A percentile compares a stretch with the other conserved stretches of the same genome.
These are phyloP conservation scores for Acanthosoma haemorrhoidale DNA, from an alignment of 2,888 invertebrate species.

Conservation along the genomic window DNA sequence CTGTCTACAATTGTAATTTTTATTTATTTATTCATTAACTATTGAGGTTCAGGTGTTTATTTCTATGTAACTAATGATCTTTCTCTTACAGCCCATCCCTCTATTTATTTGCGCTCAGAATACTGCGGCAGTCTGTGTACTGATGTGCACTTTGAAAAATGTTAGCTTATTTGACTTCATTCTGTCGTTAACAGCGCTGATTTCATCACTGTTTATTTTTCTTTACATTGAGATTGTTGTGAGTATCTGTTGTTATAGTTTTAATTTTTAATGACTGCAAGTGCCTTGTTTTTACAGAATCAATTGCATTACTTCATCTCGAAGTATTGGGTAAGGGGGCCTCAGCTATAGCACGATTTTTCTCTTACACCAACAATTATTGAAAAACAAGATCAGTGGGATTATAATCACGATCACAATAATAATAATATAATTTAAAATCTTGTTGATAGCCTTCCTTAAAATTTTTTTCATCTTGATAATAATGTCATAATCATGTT, in stretches of 20 bases:
- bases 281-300: not conserved
- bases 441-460: too few relatives aligned
- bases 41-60: not conserved
- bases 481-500: too few relatives aligned
- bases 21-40: not conserved
- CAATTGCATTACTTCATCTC: too few relatives aligned
- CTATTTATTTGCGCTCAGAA: constrained; percentile 43
- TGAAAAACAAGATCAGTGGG: too few relatives aligned
- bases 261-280: not conserved
- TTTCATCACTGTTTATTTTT: constrained; percentile 22
- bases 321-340: too few relatives aligned
- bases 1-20: constrained; percentile 41
- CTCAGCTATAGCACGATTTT: too few relatives aligned
- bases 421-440: too few relatives aligned
- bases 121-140: constrained; percentile 10
- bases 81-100: constrained; percentile 41
- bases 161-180: constrained; percentile 22
- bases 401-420: too few relatives aligned
- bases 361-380: too few relatives aligned
- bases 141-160: constrained; percentile 20
- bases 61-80: not conserved
- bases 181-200: constrained; percentile 16
- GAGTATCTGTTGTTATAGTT: not conserved
- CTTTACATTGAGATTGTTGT: constrained; percentile 17
- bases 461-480: too few relatives aligned